Conservation (phyloP, 2,113 vertebrate genomes). For the Suncus etruscus region DNA sequence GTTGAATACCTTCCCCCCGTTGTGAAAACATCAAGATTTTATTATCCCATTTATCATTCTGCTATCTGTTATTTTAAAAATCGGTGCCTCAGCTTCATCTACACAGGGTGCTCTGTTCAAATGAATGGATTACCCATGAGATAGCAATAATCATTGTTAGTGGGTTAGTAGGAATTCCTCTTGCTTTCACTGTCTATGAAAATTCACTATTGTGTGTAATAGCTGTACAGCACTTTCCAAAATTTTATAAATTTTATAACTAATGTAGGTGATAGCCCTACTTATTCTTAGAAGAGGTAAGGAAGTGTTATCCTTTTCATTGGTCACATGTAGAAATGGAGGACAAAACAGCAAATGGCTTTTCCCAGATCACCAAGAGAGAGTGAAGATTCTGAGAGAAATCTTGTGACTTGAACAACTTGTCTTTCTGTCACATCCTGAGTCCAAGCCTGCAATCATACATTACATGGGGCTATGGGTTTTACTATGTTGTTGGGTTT, state of each 20-base stretch:
- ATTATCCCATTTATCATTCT: background rate
- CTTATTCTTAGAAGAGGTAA: background rate
- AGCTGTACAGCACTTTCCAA: background rate
- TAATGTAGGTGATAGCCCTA: background rate
- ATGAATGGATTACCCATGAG: background rate
- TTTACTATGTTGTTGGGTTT: background rate
- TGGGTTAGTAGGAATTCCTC: background rate
- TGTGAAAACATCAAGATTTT: background rate
- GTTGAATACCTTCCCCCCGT: background rate
- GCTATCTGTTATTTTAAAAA: constrained; percentile 38
- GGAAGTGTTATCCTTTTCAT: background rate
- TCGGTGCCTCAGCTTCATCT: background rate
- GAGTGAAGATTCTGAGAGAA: background rate
- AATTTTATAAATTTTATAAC: constrained; percentile 1
- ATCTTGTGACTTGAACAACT: background rate
- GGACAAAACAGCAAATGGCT: background rate
- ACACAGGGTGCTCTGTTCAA: background rate
- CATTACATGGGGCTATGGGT: background rate
- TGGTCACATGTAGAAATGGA: background rate
- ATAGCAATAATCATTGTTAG: background rate
- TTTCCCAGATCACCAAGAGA: background rate
- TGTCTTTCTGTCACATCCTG: background rate
- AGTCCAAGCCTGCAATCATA: background rate
- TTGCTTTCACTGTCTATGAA: background rate
- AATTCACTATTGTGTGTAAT: background rate